phyloP scores from a whole-genome alignment of 2,113 vertebrate species.

The Okapia johnstoni region DNA sequence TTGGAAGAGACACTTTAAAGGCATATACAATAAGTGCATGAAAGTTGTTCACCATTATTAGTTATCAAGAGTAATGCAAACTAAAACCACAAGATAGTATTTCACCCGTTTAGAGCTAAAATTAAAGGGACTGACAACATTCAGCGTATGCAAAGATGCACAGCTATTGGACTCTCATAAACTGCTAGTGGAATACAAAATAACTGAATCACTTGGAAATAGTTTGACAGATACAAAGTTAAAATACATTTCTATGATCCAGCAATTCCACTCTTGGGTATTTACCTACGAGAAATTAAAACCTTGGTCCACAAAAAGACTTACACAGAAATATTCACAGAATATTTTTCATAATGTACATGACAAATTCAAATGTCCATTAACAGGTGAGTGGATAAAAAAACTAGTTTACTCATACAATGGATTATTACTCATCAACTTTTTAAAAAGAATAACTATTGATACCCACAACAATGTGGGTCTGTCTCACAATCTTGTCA shows the following conservation, averaged over 20 bases:
- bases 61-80: not conserved
- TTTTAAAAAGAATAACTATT: not conserved
- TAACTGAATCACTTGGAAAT: not conserved
- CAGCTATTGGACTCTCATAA: not conserved
- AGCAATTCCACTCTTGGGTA: not conserved
- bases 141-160: not conserved
- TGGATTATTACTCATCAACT: not conserved
- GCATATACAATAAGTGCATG: not conserved
- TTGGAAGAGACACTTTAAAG: constrained; percentile 20
- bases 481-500: not conserved
- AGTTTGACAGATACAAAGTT: not conserved
- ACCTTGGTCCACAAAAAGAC: not conserved
- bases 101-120: not conserved
- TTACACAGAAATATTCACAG: not conserved
- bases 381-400: not conserved
- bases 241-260: not conserved
- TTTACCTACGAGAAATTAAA: constrained; percentile 27
- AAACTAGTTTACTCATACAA: not conserved
- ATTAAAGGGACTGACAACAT: not conserved
- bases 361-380: not conserved
- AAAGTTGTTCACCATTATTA: not conserved
- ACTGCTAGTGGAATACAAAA: not conserved
- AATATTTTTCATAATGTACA: not conserved
- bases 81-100: not conserved
- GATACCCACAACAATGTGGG: not conserved